Base-by-base conservation (phyloP, 2,797 vertebrate genomes). In the Thalassophryne amazonica region DNA sequence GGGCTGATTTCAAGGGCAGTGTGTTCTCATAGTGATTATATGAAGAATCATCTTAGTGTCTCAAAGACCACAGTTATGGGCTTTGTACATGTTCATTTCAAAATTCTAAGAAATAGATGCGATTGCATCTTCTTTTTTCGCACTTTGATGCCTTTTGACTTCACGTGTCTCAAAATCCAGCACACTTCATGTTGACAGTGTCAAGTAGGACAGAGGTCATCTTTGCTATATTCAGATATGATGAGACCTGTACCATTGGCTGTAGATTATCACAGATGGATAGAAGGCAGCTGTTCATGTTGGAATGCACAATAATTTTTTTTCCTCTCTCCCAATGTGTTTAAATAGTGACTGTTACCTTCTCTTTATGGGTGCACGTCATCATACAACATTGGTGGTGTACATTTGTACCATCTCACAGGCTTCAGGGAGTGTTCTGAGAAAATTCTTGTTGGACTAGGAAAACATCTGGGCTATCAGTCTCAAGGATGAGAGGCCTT, bases 161-260 rank as follows among this genome's bases (percentile, higher is more conserved):
- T 18, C 7, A 5, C 30, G 45, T 22, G 29, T 7, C 21, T 18
- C 29, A 56, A 32, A 60, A 47, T 36, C 37, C 46, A 19, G n/a
- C 17, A 49, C 42, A 29, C 34, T 54, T 48, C 46, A 54, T 60
- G 61, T 25, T 57, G 58, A 58, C 64, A 62, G 63, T 65, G 51
- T 74, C 53, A 41, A 60, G 67, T 80, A 64, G 60, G 75, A 72
- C 22, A 18, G 31, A 30, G 52, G 17, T 53, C 25, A 56, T 56
- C 74, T 78, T 57, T 68, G 65, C 77, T 83, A 58, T 78, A 69
- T 73, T 80, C 52, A 71, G 79, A 81, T 80, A 67, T 37, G 41
- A 11, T 67, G 52, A 82, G 49, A 73, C 65, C 43, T 39, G 32
- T 55, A 39, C 31, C 67, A 43, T 60, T 47, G 13, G n/a, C 28